Conservation (phyloP, 2,888 invertebrate genomes). For the Ramazzottius varieornatus region DNA sequence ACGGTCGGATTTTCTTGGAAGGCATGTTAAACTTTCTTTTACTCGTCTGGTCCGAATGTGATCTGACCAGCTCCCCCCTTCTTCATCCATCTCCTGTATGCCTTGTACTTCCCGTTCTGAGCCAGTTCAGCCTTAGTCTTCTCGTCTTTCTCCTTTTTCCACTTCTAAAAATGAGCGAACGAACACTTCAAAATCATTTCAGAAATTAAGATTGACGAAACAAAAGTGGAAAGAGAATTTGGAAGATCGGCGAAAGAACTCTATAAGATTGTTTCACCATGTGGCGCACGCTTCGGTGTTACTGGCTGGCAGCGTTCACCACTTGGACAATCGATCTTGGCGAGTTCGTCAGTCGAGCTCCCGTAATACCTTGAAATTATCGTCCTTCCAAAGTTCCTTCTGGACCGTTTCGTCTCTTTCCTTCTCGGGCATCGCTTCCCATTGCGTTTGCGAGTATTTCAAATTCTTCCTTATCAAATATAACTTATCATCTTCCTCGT, state of each 20-base stretch:
- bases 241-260: no score
- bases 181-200: conserved; percentile 3
- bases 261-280: no score
- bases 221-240: no score
- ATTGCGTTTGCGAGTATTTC: conserved; percentile 29
- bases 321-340: no score
- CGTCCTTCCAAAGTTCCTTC: conserved; percentile 51
- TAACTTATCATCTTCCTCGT: conserved; percentile 51
- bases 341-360: no score
- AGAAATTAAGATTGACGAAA: background rate
- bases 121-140: conserved; percentile 56
- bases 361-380: conserved; percentile 44
- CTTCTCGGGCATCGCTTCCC: conserved; percentile 39
- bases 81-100: conserved; percentile 64
- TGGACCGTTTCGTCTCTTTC: conserved; percentile 44
- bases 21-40: background rate
- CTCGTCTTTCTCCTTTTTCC: conserved; percentile 57
- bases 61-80: conserved; percentile 64
- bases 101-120: conserved; percentile 59
- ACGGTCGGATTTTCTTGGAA: no score
- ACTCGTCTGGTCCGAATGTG: background rate
- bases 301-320: no score
- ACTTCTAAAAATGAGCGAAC: conserved; percentile 25
- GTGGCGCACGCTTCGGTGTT: no score
- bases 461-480: conserved; percentile 54